phyloP scores from a whole-genome alignment of 2,797 vertebrate species.

The Intellagama lesueurii region DNA sequence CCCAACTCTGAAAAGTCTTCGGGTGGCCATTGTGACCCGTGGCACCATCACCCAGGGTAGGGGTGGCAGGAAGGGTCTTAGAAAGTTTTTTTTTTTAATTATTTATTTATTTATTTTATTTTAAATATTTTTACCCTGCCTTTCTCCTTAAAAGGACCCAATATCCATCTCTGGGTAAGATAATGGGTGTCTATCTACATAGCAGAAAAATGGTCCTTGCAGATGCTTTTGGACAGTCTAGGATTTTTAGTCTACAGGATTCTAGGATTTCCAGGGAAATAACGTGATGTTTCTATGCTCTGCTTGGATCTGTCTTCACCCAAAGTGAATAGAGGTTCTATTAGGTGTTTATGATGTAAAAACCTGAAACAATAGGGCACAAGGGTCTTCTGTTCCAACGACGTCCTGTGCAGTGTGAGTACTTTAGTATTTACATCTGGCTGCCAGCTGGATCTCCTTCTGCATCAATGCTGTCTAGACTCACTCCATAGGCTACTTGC shows the following conservation, averaged over 20 bases:
- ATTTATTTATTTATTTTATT: too few species aligned
- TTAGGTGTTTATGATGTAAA: neutral
- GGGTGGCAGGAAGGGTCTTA: too few species aligned
- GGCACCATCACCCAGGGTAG: too few species aligned
- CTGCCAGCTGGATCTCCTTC: conserved; percentile 1
- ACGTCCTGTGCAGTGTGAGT: neutral
- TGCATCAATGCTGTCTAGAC: neutral
- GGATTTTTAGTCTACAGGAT: too few species aligned
- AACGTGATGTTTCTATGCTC: too few species aligned
- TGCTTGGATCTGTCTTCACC: neutral
- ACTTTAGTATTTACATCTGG: neutral
- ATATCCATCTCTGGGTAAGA: neutral
- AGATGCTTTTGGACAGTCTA: too few species aligned
- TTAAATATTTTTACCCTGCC: too few species aligned
- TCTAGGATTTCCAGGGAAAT: too few species aligned
- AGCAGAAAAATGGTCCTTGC: neutral
- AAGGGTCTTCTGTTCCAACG: neutral
- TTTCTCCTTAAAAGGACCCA: neutral
- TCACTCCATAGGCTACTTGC: neutral
- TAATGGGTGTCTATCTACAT: neutral
- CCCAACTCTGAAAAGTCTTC: neutral
- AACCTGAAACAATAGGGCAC: neutral
- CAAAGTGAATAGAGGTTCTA: neutral
- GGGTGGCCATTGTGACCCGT: too few species aligned
- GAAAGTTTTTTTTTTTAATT: too few species aligned